Percentiles rank a stretch among this genome's conserved stretches.
phyloP scores from a whole-genome alignment of 2,797 vertebrate genomes.

The Rhinogobio ventralis region DNA sequence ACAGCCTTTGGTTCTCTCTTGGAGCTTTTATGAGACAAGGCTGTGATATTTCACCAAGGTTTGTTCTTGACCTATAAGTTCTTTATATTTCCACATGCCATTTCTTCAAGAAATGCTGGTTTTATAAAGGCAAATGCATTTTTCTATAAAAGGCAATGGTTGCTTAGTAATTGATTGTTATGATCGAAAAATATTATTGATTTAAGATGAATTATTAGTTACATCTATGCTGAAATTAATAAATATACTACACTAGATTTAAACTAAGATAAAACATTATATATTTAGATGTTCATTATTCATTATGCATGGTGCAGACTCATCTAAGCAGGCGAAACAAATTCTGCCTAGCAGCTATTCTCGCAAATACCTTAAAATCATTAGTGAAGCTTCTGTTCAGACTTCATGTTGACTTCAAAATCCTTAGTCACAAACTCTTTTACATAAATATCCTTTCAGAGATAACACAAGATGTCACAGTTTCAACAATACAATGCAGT shows the following conservation, averaged over 20 bases:
- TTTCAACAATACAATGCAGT: background rate
- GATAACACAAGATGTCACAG: background rate
- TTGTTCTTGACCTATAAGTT: slow-evolving; percentile 20
- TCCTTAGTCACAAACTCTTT: background rate
- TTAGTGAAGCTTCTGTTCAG: background rate
- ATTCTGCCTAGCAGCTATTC: background rate
- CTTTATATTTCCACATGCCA: background rate
- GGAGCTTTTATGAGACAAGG: slow-evolving; percentile 89
- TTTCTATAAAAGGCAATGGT: background rate
- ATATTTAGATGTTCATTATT: slow-evolving; percentile 23
- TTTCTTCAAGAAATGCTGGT: background rate
- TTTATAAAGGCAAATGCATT: background rate
- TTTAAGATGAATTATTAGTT: background rate
- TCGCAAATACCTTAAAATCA: slow-evolving; percentile 27
- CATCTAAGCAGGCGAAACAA: slow-evolving; percentile 10
- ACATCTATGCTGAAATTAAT: background rate
- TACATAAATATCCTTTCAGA: background rate
- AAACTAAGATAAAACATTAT: background rate
- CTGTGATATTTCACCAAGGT: slow-evolving; percentile 88
- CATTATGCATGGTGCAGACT: slow-evolving; percentile 20
- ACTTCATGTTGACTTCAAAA: background rate
- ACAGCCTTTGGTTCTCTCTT: slow-evolving; percentile 96
- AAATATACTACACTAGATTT: background rate
- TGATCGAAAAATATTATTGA: background rate
- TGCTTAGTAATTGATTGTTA: background rate